Evolutionary conservation across 2,888 invertebrate species (phyloP).

Genomic region (Vanessa cardui): DNA sequence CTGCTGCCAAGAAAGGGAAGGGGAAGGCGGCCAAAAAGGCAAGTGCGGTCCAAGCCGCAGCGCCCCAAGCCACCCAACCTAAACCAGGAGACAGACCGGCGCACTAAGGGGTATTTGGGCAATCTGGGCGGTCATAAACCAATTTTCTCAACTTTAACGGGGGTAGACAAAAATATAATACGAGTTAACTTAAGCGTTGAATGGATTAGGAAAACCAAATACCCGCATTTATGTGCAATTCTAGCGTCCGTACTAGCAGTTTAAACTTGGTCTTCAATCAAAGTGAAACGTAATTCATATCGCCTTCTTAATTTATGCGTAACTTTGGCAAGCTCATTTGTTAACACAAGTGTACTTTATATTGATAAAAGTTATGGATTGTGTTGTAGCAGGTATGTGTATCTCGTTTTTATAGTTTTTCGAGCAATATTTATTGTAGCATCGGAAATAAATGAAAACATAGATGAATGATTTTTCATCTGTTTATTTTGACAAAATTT

Average conservation of each 20-base stretch:
- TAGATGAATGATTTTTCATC: neutral
- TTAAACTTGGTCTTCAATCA: slow-evolving; percentile 1
- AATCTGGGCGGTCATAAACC: too few relatives aligned
- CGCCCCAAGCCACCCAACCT: too few relatives aligned
- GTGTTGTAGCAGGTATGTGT: neutral
- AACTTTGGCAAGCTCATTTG: neutral
- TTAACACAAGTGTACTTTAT: neutral
- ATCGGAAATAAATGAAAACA: neutral
- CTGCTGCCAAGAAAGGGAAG: too few relatives aligned
- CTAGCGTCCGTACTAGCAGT: neutral
- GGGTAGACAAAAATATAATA: slow-evolving; percentile 1
- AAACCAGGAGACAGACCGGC: too few relatives aligned
- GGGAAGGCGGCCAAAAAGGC: too few relatives aligned
- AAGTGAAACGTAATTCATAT: slow-evolving; percentile 1
- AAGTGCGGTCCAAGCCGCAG: too few relatives aligned
- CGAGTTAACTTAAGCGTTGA: neutral
- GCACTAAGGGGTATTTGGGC: neutral
- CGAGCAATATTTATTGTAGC: neutral
- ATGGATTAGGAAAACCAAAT: slow-evolving; percentile 1
- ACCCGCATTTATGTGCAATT: neutral
- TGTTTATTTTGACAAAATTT: too few relatives aligned
- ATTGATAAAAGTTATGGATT: slow-evolving; percentile 1
- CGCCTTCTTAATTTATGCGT: neutral
- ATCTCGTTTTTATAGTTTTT: neutral
- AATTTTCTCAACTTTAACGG: neutral